Evolutionary conservation across 2,888 invertebrate species (phyloP), one percentile per base, ranked within the genome.

Genomic region (Galeruca laticollis): DNA sequence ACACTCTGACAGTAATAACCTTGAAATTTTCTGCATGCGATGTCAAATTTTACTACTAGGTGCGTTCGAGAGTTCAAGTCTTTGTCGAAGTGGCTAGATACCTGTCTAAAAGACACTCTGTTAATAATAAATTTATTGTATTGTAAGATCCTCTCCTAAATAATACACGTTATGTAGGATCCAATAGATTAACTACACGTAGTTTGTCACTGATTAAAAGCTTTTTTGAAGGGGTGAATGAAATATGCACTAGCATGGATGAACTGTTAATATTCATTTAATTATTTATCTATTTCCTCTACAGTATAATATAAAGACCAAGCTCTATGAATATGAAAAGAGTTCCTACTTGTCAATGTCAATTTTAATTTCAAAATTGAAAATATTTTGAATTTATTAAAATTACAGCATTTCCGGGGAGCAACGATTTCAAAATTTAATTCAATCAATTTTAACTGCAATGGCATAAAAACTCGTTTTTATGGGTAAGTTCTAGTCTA

Each of bases 401-500:
- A 52, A 20, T 6, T 26, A 26, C 13, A 52, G 47, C 10, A 47
- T 18, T 26, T 26, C 8, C 26, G 26, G 52, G 52, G 52, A 21
- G 26, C n/a, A 13, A n/a, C 5, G 0, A 52, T n/a, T 26, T 10
- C n/a, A 52, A 52, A 52, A 52, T 52, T 52, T 26, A 52, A 52
- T 26, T 20, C 2, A 26, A 47, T 18, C 15, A 8, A 52, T 54
- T 10, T 54, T 54, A 37, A 1, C 33, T 11, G 35, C n/a, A 15
- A 57, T 57, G 56, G 18, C 11, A 31, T 57, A 57, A 57, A 35
- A 57, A 56, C n/a, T 26, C 10, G 21, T 37, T 40, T 20, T n/a
- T 13, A 66, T 60, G 59, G 66, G 66, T 66, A 60, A 37, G 59
- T 66, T 40, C 10, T n/a, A 63, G 21, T 31, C 26, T 51, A 9